Evolutionary conservation across 2,888 invertebrate genomes (phyloP), one percentile per base, ranked within the genome.

Genomic region (Harmothoe impar): DNA sequence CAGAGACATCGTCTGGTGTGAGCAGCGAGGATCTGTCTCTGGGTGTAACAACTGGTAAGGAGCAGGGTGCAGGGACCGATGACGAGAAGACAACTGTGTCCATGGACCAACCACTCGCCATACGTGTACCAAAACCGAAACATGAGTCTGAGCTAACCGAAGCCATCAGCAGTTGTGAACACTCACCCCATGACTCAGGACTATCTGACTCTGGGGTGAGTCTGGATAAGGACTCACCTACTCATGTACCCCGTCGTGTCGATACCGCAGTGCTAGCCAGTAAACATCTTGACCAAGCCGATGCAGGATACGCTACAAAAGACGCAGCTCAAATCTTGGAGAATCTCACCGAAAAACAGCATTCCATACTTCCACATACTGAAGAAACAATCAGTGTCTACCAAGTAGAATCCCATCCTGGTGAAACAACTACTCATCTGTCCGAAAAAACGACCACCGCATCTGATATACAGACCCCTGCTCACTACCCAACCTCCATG

Each of bases 171-270:
- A 72, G 72, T 29, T 25, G n/a, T 43, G 84, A 84, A 35, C 84
- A 84, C 23, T 84, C 84, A 1, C 43, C 84, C 5, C 84, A 51
- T 17, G 84, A 84, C 25, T 84, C 84, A 51, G 84, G 84, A 5
- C 84, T 84, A 17, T 84, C 84, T 20, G 84, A 84, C 43, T 84
- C 84, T 12, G 84, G 84, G 25, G 84, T 84, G 5, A 84, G 84
- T 25, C 84, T 84, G 3, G 84, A 84, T 43, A 84, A 84, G 51
- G 84, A 84, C 84, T 84, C 84, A 10, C 84, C 84, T 0, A 25
- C 25, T n/a, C 84, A 84, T 51, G 84, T 84, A 0, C 84, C 84
- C 43, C 84, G 51, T 20, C 33, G n/a, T 72, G 72, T 25, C 17
- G 72, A 23, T 29, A 29, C 20, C 72, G 17, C 7, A 12, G 5